Evolutionary conservation across 2,797 vertebrate genomes (phyloP), one percentile per base, ranked within the genome.

Genomic region (Thunnus albacares): DNA sequence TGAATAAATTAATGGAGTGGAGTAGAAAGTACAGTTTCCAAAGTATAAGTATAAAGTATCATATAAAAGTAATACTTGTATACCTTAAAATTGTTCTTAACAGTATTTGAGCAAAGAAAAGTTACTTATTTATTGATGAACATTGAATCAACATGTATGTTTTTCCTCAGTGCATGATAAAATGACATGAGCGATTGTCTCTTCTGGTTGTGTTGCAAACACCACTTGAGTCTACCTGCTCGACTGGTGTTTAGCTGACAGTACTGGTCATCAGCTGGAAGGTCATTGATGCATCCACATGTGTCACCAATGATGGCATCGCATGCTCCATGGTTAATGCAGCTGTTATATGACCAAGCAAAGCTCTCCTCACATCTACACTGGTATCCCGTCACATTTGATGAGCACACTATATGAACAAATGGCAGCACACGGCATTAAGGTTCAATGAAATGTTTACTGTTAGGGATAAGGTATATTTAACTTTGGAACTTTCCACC

Each of bases 281-380:
- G 74, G 12, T 18, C 80, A 22, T 81, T 85, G 65, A 91, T 88
- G 75, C 94, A 95, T 83, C 89, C 75, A 68, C 93, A 94, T 1
- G 75, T 83, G 35, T 80, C 47, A 0, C 17, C 70, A 11, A 58
- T 8, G 35, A 83, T 75, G 24, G n/a, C 22, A 13, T 87, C 84
- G 47, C 76, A 90, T 24, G 70, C 38, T 0, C 15, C 51, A 2
- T 81, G 52, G 17, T 2, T 53, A 28, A 70, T n/a, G 74, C 94
- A 95, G 58, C 10, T 86, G 55, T 84, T 49, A 22, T 15, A 60
- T 28, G 83, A 70, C 90, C 83, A 93, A 63, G 59, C 75, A 70
- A 75, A 89, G 55, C 1, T 38, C 8, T 78, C 41, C 67, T 85
- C 78, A 84, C 92, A 93, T 58, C 20, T 77, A 69, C 91, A 93